phyloP scores from a whole-genome alignment of 2,797 vertebrate species.

The Gymnocypris eckloni region DNA sequence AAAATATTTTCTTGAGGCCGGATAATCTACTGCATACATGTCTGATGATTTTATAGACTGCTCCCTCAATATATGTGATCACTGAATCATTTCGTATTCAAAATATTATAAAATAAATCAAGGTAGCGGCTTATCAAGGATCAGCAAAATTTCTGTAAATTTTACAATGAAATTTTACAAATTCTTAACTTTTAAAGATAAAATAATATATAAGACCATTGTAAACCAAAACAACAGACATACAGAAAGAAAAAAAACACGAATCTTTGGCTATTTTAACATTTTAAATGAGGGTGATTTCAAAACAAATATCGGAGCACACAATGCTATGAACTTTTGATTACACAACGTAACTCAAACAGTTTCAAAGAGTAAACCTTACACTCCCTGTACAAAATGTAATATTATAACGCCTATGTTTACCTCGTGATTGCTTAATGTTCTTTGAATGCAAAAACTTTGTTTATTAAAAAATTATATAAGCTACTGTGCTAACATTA shows the following conservation, averaged over 20 bases:
- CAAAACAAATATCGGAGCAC: constrained; percentile 3
- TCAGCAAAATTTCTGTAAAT: background rate
- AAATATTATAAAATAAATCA: background rate
- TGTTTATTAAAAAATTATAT: background rate
- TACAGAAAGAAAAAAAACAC: background rate
- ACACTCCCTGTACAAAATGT: background rate
- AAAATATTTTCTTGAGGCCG: background rate
- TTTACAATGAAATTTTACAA: background rate
- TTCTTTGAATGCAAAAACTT: background rate
- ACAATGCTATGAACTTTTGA: background rate
- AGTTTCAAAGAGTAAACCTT: background rate
- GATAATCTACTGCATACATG: background rate
- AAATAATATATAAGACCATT: background rate
- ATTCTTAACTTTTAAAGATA: background rate
- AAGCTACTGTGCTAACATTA: background rate
- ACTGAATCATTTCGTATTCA: background rate
- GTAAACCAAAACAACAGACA: background rate
- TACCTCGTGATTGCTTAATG: background rate
- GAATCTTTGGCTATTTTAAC: background rate
- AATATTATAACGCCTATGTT: background rate
- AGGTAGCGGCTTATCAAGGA: background rate
- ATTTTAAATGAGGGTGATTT: background rate
- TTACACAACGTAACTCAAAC: background rate
- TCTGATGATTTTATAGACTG: background rate
- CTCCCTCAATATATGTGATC: background rate